Evolutionary conservation across 1,140 invertebrate species (phyloP).

Genomic region (Halictus rubicundus): DNA sequence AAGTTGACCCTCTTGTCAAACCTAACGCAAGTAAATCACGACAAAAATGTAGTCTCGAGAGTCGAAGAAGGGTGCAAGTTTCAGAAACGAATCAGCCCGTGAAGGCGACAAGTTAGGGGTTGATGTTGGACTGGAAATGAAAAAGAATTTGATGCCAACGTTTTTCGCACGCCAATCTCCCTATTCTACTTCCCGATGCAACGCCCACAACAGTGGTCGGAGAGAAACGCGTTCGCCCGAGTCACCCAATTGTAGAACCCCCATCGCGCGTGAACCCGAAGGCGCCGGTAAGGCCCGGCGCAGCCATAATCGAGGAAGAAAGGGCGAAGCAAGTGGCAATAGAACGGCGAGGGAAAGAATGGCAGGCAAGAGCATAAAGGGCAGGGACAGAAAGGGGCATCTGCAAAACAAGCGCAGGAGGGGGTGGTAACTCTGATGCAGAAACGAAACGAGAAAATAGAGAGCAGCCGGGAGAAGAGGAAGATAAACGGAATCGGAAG

Average conservation of each 20-base stretch:
- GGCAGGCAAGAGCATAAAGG: neutral
- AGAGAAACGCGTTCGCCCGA: too few species aligned
- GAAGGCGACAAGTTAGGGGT: too few species aligned
- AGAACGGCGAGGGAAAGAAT: neutral
- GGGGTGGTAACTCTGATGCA: neutral
- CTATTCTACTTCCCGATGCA: too few species aligned
- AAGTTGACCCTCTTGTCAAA: too few species aligned
- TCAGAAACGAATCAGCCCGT: too few species aligned
- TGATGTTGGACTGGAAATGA: too few species aligned
- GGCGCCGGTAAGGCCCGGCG: neutral
- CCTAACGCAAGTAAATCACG: too few species aligned
- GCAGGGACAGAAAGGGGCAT: slow-evolving; percentile 4
- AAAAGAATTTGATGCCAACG: too few species aligned
- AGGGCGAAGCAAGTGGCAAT: neutral
- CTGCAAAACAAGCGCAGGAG: slow-evolving; percentile 14
- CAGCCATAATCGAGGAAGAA: neutral
- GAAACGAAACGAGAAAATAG: neutral
- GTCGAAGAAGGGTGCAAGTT: too few species aligned
- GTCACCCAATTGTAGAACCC: neutral
- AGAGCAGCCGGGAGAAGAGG: neutral
- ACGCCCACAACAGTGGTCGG: too few species aligned
- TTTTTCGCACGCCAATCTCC: too few species aligned
- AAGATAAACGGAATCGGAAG: slow-evolving; percentile 8
- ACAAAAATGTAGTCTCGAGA: too few species aligned
- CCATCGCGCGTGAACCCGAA: neutral